phyloP scores from a whole-genome alignment of 2,888 invertebrate species.

The Philhelius pedissequus region DNA sequence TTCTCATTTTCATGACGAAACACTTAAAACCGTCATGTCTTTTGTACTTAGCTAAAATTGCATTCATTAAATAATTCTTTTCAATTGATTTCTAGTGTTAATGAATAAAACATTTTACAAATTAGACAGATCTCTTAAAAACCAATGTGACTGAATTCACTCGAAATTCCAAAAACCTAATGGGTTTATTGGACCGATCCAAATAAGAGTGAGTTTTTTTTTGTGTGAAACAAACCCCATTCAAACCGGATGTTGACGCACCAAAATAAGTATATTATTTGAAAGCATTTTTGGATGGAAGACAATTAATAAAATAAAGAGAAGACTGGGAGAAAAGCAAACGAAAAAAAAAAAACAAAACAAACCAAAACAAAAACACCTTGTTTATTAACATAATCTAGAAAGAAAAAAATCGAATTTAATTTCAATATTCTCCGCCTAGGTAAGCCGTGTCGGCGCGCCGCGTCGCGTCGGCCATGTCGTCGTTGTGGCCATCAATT shows the following conservation, averaged over 20 bases:
- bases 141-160: background rate
- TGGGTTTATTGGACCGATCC: conserved; percentile 21
- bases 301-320: background rate
- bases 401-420: conserved; percentile 31
- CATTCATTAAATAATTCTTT: too few relatives aligned
- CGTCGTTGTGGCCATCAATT: conserved; percentile 19
- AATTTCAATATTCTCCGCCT: conserved; percentile 52
- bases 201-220: conserved; percentile 29
- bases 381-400: background rate
- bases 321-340: background rate
- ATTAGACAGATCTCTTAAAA: background rate
- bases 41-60: too few relatives aligned
- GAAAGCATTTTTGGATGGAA: conserved; percentile 23
- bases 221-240: background rate
- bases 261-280: conserved; percentile 12
- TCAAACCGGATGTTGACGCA: background rate
- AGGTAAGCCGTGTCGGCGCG: too few relatives aligned
- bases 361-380: too few relatives aligned
- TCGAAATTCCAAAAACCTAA: conserved; percentile 25
- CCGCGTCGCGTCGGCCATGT: background rate
- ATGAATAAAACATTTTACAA: background rate
- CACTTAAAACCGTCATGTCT: too few relatives aligned
- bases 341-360: background rate
- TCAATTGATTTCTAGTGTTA: background rate
- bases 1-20: too few relatives aligned